phyloP scores from a whole-genome alignment of 2,113 vertebrate species.

The Platanista minor region DNA sequence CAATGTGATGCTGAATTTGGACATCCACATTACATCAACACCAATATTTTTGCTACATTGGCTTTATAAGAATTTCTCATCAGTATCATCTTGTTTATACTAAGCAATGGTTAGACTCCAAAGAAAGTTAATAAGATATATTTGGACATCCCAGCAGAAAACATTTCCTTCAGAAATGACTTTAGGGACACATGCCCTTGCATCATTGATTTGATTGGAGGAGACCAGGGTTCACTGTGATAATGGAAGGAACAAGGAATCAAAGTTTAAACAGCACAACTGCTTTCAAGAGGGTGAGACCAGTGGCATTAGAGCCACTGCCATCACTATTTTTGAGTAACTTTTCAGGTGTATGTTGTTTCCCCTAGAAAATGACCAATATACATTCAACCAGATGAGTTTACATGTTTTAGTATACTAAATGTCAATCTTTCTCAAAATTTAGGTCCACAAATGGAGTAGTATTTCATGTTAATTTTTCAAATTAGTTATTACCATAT shows the following conservation, averaged over 20 bases:
- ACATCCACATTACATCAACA: conserved; percentile 33
- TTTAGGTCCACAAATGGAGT: conserved; percentile 45
- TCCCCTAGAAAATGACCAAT: conserved; percentile 58
- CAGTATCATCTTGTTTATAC: conserved; percentile 20
- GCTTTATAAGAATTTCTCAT: conserved; percentile 51
- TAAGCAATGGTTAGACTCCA: conserved; percentile 37
- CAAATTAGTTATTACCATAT: conserved; percentile 40
- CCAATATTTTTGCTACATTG: conserved; percentile 36
- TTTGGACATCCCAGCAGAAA: conserved; percentile 48
- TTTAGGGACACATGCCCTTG: conserved; percentile 68
- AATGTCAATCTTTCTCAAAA: conserved; percentile 56
- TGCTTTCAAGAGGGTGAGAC: background rate
- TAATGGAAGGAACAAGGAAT: conserved; percentile 74
- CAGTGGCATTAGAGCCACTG: background rate
- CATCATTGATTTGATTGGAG: conserved; percentile 73
- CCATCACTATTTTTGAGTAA: background rate
- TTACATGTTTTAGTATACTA: conserved; percentile 66
- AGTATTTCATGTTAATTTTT: conserved; percentile 44
- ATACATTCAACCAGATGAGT: conserved; percentile 50
- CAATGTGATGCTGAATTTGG: conserved; percentile 42
- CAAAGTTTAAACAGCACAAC: conserved; percentile 22
- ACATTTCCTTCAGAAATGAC: conserved; percentile 64
- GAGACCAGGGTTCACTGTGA: conserved; percentile 96
- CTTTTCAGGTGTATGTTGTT: conserved; percentile 29
- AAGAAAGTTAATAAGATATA: background rate